Base-by-base conservation (phyloP, 2,113 vertebrate genomes). In the Corythornis cristatus region DNA sequence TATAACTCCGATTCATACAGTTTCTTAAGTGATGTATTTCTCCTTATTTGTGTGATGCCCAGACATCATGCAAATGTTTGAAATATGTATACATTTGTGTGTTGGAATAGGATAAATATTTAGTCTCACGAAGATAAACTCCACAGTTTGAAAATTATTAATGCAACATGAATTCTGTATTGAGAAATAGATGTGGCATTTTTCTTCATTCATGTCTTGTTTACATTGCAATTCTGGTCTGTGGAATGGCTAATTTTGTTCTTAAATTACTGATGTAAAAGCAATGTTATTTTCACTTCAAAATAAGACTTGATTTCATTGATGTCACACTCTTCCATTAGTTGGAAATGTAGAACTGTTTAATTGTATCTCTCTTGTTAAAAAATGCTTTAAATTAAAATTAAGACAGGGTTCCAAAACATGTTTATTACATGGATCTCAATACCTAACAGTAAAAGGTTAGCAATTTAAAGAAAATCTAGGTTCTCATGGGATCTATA, bases 401-500 rank as follows among this genome's bases (percentile, higher is more conserved):
- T 57, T 9, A 60, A 76, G 80, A 58, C 22, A 54, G 2, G 11
- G 77, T 74, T 50, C 21, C 15, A 76, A 80, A 80, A 66, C 1
- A 0, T 29, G 4, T 70, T 58, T 66, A 50, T 83, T 8, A 61
- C 17, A 70, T 15, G 7, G 48, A 42, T 33, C 40, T 66, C 25
- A 58, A 54, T 26, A 54, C 3, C 17, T 66, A 57, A 58, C 8
- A 61, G 6, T 31, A 43, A 43, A 82, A 68, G 5, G 1, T 57
- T 61, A 21, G 2, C 6, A 71, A 50, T 77, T 57, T 57, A 42
- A 70, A 45, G 26, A 80, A 89, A 76, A 83, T 35, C 8, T 83
- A 46, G 31, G 33, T 57, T 77, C 25, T 80, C 0, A 0, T 57
- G 23, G 12, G 8, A 50, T 35, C 15, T 65, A 53, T 12, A 23